phyloP scores from a whole-genome alignment of 2,113 vertebrate species.

The Oryzias celebensis region DNA sequence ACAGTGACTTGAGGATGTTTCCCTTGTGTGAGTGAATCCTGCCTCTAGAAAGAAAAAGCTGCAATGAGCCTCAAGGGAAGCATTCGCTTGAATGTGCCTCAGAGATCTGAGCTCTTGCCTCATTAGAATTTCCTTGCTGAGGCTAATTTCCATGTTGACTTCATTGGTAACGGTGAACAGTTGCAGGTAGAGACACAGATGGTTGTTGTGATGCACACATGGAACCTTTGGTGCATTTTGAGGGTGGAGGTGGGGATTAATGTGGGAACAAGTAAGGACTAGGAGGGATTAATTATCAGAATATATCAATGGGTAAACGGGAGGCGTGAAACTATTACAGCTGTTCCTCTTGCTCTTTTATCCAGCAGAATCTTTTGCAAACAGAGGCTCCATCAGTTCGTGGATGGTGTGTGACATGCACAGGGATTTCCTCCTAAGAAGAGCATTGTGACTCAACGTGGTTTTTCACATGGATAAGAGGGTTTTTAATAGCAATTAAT shows the following conservation, averaged over 20 bases:
- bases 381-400: not conserved
- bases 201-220: constrained; percentile 9
- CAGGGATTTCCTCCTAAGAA: not conserved
- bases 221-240: not conserved
- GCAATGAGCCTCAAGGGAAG: constrained; percentile 36
- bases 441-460: not conserved
- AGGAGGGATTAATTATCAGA: constrained; percentile 23
- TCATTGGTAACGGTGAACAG: constrained; percentile 8
- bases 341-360: not conserved
- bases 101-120: constrained; percentile 29
- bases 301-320: constrained; percentile 10
- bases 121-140: constrained; percentile 26
- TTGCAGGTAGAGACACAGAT: constrained; percentile 16
- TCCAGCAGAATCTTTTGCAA: not conserved
- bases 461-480: too few species aligned
- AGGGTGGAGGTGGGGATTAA: not conserved
- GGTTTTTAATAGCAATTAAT: too few species aligned
- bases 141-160: constrained; percentile 44
- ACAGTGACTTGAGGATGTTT: constrained; percentile 14
- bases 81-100: constrained; percentile 34
- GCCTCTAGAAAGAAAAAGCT: constrained; percentile 31
- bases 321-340: not conserved
- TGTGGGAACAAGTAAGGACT: not conserved
- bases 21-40: constrained; percentile 33
- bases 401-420: not conserved